Evolutionary conservation across 2,797 vertebrate genomes (phyloP).

Genomic region (Hippopotamyrus pictus): DNA sequence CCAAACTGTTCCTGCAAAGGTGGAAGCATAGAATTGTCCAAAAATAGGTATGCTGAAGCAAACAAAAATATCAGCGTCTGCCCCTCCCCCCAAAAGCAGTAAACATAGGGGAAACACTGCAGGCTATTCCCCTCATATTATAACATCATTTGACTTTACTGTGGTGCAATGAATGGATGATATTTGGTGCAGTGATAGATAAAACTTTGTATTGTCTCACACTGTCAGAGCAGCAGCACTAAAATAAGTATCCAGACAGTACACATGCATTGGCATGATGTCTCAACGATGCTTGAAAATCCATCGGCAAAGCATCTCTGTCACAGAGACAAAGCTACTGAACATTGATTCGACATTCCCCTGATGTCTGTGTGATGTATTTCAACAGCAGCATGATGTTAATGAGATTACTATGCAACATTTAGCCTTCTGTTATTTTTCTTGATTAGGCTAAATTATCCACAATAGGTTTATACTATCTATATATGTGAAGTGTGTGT

Average conservation of each 20-base stretch:
- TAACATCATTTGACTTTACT: not conserved
- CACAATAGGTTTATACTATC: not conserved
- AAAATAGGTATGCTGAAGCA: not conserved
- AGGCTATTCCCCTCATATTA: not conserved
- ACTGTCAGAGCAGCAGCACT: not conserved
- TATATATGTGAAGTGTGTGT: not conserved
- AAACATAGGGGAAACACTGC: too few relatives aligned
- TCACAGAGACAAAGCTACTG: not conserved
- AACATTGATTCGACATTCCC: not conserved
- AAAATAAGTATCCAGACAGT: not conserved
- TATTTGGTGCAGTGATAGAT: not conserved
- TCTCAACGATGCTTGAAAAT: not conserved
- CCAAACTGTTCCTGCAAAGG: not conserved
- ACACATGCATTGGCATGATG: not conserved
- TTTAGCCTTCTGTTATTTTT: not conserved
- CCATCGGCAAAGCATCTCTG: not conserved
- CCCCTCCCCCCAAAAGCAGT: too few relatives aligned
- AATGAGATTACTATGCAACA: not conserved
- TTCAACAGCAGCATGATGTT: not conserved
- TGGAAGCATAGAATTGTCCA: not conserved
- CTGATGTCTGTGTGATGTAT: not conserved
- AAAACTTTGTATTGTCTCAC: not conserved
- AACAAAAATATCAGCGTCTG: too few relatives aligned
- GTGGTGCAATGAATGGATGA: not conserved
- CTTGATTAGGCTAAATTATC: not conserved